A percentile compares a stretch with the other conserved stretches of the same genome.
Conservation (phyloP, 2,888 invertebrate genomes). For the Sinelater perroti region DNA sequence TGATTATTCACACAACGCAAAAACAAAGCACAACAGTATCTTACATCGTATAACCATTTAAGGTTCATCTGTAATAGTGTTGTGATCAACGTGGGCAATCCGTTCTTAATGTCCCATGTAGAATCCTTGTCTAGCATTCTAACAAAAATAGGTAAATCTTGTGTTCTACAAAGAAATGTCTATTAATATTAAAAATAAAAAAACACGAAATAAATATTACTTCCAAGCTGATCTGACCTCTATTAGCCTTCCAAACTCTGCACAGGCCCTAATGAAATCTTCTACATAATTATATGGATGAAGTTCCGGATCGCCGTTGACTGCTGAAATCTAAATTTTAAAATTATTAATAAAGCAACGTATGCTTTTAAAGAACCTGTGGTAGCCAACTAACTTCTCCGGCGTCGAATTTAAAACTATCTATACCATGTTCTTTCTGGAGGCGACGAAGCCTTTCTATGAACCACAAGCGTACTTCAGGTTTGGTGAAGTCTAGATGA, state of each 20-base stretch:
- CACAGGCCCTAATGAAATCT: constrained; percentile 66
- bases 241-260: constrained; percentile 69
- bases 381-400: constrained; percentile 79
- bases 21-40: too few species aligned
- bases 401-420: constrained; percentile 84
- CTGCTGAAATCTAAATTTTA: constrained; percentile 63
- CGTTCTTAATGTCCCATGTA: constrained; percentile 73
- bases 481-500: constrained; percentile 78
- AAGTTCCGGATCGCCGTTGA: constrained; percentile 65
- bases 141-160: constrained; percentile 74
- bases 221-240: constrained; percentile 78
- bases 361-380: too few species aligned
- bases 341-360: too few species aligned
- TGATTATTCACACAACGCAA: background rate
- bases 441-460: constrained; percentile 63
- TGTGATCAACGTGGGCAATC: constrained; percentile 76
- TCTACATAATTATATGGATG: constrained; percentile 68
- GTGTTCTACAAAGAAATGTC: constrained; percentile 65
- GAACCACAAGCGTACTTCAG: constrained; percentile 70
- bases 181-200: too few species aligned
- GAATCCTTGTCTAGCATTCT: constrained; percentile 84
- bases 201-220: too few species aligned
- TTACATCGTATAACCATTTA: constrained; percentile 60
- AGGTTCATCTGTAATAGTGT: constrained; percentile 70
- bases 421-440: constrained; percentile 70